Evolutionary conservation across 2,797 vertebrate species (phyloP).

Genomic region (Danionella dracula): DNA sequence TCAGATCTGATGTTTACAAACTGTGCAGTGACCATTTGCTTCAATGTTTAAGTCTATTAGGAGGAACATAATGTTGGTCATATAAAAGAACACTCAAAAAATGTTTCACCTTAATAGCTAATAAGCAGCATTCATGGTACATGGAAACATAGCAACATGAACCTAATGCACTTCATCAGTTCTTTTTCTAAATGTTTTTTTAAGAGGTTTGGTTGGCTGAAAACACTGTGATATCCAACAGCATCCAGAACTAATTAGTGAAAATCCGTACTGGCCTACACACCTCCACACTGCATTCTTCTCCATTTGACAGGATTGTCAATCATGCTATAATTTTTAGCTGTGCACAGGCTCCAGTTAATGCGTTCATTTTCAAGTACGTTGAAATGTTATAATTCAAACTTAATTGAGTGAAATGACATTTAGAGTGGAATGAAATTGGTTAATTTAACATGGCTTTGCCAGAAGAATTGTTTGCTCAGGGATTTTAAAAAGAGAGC

Average conservation of each 20-base stretch:
- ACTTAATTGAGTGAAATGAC: neutral
- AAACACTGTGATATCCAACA: neutral
- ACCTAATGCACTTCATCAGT: neutral
- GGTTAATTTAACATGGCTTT: neutral
- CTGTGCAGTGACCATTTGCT: no score
- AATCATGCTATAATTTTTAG: conserved; percentile 4
- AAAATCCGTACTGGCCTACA: neutral
- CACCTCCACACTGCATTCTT: neutral
- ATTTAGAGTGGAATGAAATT: neutral
- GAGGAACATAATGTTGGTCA: no score
- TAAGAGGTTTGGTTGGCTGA: neutral
- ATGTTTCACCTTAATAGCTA: no score
- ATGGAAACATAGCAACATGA: no score
- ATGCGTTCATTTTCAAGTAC: neutral
- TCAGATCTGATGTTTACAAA: no score
- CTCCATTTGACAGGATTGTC: conserved; percentile 11
- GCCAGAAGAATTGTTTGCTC: neutral
- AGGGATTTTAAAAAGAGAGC: neutral
- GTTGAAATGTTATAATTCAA: neutral
- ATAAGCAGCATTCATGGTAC: no score
- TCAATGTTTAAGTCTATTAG: no score
- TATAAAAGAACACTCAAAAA: no score
- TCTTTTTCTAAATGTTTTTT: neutral
- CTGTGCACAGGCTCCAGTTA: neutral
- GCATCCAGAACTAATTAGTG: neutral